Base-by-base conservation (phyloP, 2,888 invertebrate genomes). In the Protophormia terraenovae region DNA sequence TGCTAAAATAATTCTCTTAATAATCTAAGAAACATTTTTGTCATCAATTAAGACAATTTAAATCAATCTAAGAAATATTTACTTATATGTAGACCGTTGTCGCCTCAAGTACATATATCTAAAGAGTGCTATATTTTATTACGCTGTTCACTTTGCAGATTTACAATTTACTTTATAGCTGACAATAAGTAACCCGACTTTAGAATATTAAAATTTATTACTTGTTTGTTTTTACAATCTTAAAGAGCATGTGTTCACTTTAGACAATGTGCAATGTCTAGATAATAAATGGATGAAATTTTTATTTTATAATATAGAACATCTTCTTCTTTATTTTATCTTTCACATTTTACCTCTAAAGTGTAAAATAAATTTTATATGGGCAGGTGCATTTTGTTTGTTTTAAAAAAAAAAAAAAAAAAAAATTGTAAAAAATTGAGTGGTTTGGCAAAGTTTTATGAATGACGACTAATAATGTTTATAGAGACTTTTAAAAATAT, bases 161-260 rank as follows among this genome's bases (percentile, higher is more conserved):
- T 29, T 35, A 24, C 16, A 38, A 60, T 75, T 64, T 27, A 50
- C 14, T 50, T 35, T 8, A 38, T 24, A 27, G 35, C n/a, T 14
- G 5, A 8, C 19, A 27, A 22, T 19, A 41, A 41, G 22, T n/a
- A 35, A 16, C 7, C 5, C 32, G 62, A 62, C 62, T 38, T 14
- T n/a, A 47, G n/a, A 53, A 58, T 64, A 53, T 64, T 38, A 22
- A 32, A 47, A 62, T 73, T 60, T 50, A 75, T 29, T 53, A 19
- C 35, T 38, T 73, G 10, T n/a, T 75, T 53, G 12, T 64, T 50
- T 38, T 64, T 4, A 75, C 16, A 29, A 27, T 64, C 29, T 53
- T 3, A 16, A n/a, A n/a, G 14, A 64, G 12, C 38, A 53, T 27
- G 29, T 73, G 45, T 19, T 29, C 14, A 29, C 19, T 58, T 71